phyloP scores from a whole-genome alignment of 2,113 vertebrate genomes.

The Amblyornis subalaris region DNA sequence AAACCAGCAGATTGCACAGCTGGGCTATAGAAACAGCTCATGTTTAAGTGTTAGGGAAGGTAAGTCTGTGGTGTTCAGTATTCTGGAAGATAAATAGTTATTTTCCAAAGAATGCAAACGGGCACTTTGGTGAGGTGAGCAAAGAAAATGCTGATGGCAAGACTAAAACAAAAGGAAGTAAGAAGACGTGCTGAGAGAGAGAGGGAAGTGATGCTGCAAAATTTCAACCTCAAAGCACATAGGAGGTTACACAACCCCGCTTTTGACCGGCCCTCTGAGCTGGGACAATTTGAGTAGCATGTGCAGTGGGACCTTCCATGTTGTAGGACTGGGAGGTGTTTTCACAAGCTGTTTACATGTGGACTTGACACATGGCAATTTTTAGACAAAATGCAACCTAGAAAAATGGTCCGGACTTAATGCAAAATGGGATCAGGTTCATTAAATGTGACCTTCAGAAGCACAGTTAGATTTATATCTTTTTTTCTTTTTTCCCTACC shows the following conservation, averaged over 20 bases:
- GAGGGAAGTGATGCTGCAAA: constrained; percentile 23
- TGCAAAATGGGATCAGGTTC: not conserved
- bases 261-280: not conserved
- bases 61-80: not conserved
- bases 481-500: not conserved
- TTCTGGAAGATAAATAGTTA: not conserved
- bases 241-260: not conserved
- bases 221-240: not conserved
- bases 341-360: rapidly evolving
- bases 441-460: not conserved
- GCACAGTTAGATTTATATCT: not conserved
- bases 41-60: not conserved
- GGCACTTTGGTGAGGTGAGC: not conserved
- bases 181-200: not conserved
- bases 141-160: not conserved
- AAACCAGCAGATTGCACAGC: not conserved
- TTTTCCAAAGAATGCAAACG: not conserved
- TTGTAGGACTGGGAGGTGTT: not conserved
- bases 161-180: not conserved
- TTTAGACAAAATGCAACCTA: not conserved
- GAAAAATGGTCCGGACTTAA: not conserved
- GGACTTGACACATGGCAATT: not conserved
- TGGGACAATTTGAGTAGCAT: not conserved
- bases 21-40: not conserved
- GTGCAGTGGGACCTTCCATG: not conserved